Evolutionary conservation across 2,113 vertebrate species (phyloP).

Genomic region (Callipepla californica): DNA sequence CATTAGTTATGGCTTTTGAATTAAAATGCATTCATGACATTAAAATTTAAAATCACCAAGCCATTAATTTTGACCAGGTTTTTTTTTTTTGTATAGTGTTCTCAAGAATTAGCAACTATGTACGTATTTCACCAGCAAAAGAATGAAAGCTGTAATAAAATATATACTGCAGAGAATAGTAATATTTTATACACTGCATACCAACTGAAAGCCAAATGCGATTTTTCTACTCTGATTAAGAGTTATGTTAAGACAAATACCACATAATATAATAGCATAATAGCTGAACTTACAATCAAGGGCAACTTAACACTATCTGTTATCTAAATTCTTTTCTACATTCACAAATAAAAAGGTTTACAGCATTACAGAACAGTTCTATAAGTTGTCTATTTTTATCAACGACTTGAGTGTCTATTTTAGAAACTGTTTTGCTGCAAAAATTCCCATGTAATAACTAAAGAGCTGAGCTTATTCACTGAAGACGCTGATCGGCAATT

Average conservation of each 20-base stretch:
- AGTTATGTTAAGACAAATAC: constrained; percentile 21
- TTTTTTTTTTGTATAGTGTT: constrained; percentile 35
- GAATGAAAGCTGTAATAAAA: constrained; percentile 44
- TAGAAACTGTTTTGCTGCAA: constrained; percentile 53
- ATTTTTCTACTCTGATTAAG: constrained; percentile 13
- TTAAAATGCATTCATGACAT: constrained; percentile 74
- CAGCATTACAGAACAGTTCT: constrained; percentile 13
- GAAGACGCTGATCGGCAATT: constrained; percentile 40
- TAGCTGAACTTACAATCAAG: neutral
- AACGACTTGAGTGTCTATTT: constrained; percentile 12
- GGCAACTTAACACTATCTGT: neutral
- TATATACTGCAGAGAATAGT: neutral
- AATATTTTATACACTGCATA: constrained; percentile 52
- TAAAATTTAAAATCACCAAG: constrained; percentile 68
- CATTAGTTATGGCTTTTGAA: constrained; percentile 75
- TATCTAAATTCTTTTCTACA: neutral
- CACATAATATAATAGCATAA: constrained; percentile 1
- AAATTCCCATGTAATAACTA: constrained; percentile 43
- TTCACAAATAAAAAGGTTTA: constrained; percentile 34
- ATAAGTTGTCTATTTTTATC: constrained; percentile 34
- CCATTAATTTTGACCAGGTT: constrained; percentile 58
- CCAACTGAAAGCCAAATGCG: constrained; percentile 43
- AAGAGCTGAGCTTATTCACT: constrained; percentile 37
- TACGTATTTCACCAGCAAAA: constrained; percentile 52
- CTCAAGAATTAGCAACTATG: constrained; percentile 39